phyloP scores from a whole-genome alignment of 2,797 vertebrate species.

The Fringilla coelebs region DNA sequence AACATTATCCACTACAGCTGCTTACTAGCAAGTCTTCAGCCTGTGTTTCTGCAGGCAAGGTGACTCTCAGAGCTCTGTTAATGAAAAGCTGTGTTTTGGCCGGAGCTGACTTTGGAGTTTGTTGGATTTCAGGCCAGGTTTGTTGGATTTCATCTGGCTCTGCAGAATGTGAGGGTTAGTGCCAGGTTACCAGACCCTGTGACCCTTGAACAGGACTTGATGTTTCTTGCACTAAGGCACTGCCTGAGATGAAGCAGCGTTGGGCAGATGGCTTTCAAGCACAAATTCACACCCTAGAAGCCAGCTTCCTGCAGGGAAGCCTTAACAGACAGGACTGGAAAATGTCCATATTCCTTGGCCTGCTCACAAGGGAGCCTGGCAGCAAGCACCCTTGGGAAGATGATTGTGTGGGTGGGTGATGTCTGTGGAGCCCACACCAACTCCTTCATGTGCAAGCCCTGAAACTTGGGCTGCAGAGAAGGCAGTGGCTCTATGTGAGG shows the following conservation, averaged over 20 bases:
- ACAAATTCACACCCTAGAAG: background rate
- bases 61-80: background rate
- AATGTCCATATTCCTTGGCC: background rate
- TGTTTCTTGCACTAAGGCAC: background rate
- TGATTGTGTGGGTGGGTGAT: background rate
- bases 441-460: background rate
- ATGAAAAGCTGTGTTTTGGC: background rate
- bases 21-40: background rate
- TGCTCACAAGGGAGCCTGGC: background rate
- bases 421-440: background rate
- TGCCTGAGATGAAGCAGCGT: background rate
- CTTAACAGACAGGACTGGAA: background rate
- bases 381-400: background rate
- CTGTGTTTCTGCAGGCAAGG: background rate
- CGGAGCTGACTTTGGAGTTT: background rate
- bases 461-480: background rate
- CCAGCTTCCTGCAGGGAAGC: background rate
- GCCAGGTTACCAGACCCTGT: background rate
- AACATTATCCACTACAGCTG: background rate
- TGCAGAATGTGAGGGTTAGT: background rate
- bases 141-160: background rate
- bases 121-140: background rate
- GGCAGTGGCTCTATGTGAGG: rapidly evolving
- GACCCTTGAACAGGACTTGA: background rate
- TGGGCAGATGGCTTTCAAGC: conserved; percentile 18